Evolutionary conservation across 2,797 vertebrate genomes (phyloP), one percentile per base, ranked within the genome.

Genomic region (Cossypha caffra): DNA sequence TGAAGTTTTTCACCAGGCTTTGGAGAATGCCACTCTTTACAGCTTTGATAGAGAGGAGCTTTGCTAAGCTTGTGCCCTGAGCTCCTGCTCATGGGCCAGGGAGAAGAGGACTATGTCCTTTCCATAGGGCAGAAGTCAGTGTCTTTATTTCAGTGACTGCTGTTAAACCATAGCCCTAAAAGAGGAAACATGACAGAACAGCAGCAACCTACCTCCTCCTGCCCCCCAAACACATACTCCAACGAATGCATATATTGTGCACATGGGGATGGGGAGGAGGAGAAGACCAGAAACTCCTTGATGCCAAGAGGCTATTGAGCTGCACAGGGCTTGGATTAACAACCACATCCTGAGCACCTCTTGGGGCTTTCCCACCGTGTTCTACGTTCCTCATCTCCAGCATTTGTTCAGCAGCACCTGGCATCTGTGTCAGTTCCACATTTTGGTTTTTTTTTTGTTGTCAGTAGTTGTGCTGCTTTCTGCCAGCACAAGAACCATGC

Each of bases 391-490:
- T 90, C 52, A 47, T 76, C 54, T 37, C 17, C 77, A 79, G 48
- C 77, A 85, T 79, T 92, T 96, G 40, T 74, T 93, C 76, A 59
- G 62, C 55, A 94, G 62, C 78, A 82, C 72, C 61, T 76, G 81
- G 61, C 57, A 73, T 54, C 47, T 83, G 57, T 26, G 17, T 35
- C 1, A 7, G 66, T 75, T 96, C 68, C 2, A 5, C 33, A 4
- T 78, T 85, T 67, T 35, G 11, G 8, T 57, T 84, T 54, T 52
- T 28, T 50, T 52, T 52, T 42, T 51, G 17, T n/a, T 0, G 0
- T 73, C 52, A 71, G 45, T 26, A 55, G 66, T 0, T 50, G 43
- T 52, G 58, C 35, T 2, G 0, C 37, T 86, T 66, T 66, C 68
- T 90, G 82, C 73, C 81, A 84, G 58, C 1, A 2, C 24, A 80